Percentiles rank a stretch among this genome's conserved stretches.
phyloP scores from a whole-genome alignment of 1,140 invertebrate species.

The Hermatobates lingyangjiaoensis region DNA sequence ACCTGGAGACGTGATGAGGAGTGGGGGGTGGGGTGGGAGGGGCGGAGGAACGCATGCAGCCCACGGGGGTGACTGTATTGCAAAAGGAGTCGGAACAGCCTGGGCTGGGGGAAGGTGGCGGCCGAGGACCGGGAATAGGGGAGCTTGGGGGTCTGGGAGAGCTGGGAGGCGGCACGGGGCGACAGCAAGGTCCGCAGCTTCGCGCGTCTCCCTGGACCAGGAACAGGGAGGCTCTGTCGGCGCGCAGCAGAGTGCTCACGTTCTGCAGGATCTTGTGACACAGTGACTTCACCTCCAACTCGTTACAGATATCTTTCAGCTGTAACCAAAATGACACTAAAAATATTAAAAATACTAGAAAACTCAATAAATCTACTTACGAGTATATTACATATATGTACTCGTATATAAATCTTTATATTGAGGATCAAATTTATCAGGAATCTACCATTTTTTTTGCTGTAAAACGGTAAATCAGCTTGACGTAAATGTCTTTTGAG shows the following conservation, averaged over 20 bases:
- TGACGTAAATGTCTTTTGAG: too few relatives aligned
- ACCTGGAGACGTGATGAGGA: slow-evolving; percentile 9
- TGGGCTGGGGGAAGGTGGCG: not conserved
- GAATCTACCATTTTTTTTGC: too few relatives aligned
- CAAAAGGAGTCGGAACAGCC: not conserved
- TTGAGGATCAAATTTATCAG: too few relatives aligned
- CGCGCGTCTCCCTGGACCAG: slow-evolving; percentile 65
- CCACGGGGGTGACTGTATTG: slow-evolving; percentile 9
- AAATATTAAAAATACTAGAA: too few relatives aligned
- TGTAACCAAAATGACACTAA: slow-evolving; percentile 33
- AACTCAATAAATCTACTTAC: too few relatives aligned
- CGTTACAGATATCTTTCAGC: slow-evolving; percentile 92
- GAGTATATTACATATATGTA: too few relatives aligned
- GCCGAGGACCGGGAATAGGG: slow-evolving; percentile 1
- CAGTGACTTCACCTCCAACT: slow-evolving; percentile 75
- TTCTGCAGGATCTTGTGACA: slow-evolving; percentile 95
- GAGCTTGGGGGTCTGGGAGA: not conserved
- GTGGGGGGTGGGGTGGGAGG: not conserved
- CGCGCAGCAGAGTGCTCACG: slow-evolving; percentile 75
- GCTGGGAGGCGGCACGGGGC: not conserved
- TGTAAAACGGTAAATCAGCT: too few relatives aligned
- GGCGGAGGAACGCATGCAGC: slow-evolving; percentile 11
- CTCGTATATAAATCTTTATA: too few relatives aligned
- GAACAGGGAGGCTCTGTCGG: slow-evolving; percentile 83
- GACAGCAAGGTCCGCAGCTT: too few relatives aligned